These are phyloP conservation scores for Ridgeia piscesae DNA, from an alignment of 1,140 invertebrate genomes.

Conservation along the genomic window DNA sequence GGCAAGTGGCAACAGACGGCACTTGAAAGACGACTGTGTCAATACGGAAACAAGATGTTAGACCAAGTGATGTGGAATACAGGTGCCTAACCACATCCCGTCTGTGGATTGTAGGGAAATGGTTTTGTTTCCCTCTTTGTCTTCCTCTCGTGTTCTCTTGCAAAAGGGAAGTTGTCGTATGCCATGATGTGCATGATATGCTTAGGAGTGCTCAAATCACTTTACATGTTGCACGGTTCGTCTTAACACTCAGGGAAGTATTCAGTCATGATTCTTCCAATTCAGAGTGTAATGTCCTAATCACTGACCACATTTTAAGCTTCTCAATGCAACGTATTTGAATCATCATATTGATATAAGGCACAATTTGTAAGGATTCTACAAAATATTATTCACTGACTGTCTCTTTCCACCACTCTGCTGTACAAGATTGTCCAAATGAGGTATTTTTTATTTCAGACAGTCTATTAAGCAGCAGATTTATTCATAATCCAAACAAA, in stretches of 20 bases:
- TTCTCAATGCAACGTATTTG: neutral
- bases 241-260: no score
- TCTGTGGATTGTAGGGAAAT: no score
- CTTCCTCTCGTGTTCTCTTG: no score
- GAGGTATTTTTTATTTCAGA: neutral
- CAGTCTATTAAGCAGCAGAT: neutral
- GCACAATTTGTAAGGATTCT: neutral
- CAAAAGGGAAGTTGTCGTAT: no score
- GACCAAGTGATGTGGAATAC: neutral
- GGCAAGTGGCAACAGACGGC: neutral
- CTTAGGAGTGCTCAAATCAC: no score
- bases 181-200: no score
- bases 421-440: neutral
- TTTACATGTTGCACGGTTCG: no score
- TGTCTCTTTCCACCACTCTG: neutral
- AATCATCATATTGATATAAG: neutral
- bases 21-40: neutral
- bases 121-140: no score
- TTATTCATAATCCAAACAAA: neutral
- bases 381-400: neutral
- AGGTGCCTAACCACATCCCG: neutral
- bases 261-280: no score
- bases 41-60: neutral
- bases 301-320: no score
- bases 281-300: no score